Percentiles rank a stretch among this genome's conserved stretches.
These are phyloP conservation scores for Dysmachus trigonus DNA, from an alignment of 2,888 invertebrate genomes.

Conservation along the genomic window DNA sequence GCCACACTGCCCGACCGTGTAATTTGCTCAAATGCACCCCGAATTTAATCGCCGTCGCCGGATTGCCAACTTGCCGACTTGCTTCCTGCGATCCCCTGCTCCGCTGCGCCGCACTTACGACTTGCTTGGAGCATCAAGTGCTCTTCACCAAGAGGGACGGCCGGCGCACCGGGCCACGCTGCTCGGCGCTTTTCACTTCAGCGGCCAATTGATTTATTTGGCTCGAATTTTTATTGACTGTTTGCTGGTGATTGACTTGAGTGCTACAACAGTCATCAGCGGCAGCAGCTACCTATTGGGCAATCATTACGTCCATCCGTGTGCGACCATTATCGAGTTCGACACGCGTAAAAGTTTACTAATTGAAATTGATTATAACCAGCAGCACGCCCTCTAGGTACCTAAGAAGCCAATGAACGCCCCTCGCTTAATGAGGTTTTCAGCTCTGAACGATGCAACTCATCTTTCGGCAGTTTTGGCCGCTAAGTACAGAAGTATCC, in stretches of 20 bases:
- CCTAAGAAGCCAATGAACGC: neutral
- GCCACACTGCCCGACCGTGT: constrained; percentile 17
- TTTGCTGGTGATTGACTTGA: constrained; percentile 27
- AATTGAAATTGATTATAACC: constrained; percentile 32
- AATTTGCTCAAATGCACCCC: constrained; percentile 41
- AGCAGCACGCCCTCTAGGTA: neutral
- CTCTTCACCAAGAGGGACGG: constrained; percentile 2
- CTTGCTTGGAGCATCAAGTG: constrained; percentile 31
- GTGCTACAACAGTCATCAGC: constrained; percentile 2
- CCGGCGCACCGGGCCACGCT: neutral
- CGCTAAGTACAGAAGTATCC: neutral
- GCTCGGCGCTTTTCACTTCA: constrained; percentile 3
- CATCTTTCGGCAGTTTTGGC: neutral
- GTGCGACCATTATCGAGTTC: constrained; percentile 18
- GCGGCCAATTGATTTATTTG: constrained; percentile 40
- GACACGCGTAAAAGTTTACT: constrained; percentile 39
- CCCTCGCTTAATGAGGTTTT: neutral
- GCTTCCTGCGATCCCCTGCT: neutral
- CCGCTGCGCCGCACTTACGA: neutral
- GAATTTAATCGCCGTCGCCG: constrained; percentile 12
- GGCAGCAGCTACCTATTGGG: constrained; percentile 1
- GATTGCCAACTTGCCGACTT: neutral
- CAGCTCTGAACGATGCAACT: neutral
- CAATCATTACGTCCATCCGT: neutral
- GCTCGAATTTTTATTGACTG: constrained; percentile 31